Percentiles rank a stretch among this genome's conserved stretches.
Evolutionary conservation across 2,113 vertebrate genomes (phyloP).

Genomic region (Rhabdornis inornatus): DNA sequence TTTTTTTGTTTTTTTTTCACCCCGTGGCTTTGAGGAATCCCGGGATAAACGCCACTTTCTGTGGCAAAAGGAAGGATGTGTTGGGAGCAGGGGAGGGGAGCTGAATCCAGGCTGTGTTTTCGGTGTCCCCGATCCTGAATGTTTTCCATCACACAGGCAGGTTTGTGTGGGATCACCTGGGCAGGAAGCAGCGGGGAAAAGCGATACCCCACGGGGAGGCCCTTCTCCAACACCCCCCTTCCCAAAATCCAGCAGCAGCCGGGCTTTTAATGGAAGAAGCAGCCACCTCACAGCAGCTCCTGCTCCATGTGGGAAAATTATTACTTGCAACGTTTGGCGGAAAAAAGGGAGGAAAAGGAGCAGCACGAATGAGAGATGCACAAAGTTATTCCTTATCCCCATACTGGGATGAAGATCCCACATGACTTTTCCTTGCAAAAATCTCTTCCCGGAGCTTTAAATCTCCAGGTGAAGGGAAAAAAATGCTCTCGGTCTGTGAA

Average conservation of each 20-base stretch:
- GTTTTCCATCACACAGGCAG: conserved; percentile 20
- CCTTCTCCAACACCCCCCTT: conserved; percentile 41
- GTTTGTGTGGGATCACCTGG: conserved; percentile 63
- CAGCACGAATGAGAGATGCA: not conserved
- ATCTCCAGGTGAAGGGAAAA: conserved; percentile 28
- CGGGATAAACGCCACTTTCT: not conserved
- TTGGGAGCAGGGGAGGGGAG: not conserved
- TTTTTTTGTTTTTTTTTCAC: not conserved
- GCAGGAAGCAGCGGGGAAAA: conserved; percentile 57
- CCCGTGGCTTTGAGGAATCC: not conserved
- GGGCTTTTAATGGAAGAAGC: conserved; percentile 41
- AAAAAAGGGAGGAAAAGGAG: not conserved
- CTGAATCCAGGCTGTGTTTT: conserved; percentile 45
- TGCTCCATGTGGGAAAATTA: conserved; percentile 55
- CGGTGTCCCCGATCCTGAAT: not conserved
- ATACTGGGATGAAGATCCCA: not conserved
- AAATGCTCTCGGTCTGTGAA: not conserved
- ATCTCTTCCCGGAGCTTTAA: not conserved
- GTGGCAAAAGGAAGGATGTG: not conserved
- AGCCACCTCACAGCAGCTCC: conserved; percentile 23
- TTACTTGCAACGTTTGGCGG: not conserved
- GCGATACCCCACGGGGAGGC: conserved; percentile 29
- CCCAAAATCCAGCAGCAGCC: conserved; percentile 16
- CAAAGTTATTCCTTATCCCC: not conserved
- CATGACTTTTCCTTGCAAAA: not conserved